Base-by-base conservation (phyloP, 2,113 vertebrate genomes). In the Nicator chloris region DNA sequence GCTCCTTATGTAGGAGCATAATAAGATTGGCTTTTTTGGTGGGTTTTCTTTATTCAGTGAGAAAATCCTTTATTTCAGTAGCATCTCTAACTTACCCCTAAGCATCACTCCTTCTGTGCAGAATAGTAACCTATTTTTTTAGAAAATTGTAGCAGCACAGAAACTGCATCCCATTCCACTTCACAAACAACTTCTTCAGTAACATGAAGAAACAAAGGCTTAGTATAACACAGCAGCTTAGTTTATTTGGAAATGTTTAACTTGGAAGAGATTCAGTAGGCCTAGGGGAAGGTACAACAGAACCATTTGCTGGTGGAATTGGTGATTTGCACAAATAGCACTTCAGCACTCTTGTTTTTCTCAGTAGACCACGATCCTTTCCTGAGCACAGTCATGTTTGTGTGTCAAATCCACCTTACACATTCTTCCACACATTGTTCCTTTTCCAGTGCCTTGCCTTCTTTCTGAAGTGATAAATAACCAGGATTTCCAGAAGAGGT, bases 181-280 rank as follows among this genome's bases (percentile, higher is more conserved):
- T 22, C 56, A 44, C 27, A 81, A 39, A 17, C 53, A 30, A 5
- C 33, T 65, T 35, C 24, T 53, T 82, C 18, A 64, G 15, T 65
- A 91, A 79, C 26, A 76, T 39, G 28, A 86, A 85, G 35, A 91
- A 89, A 77, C 70, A 47, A 35, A 56, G 31, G 9, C 61, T 65
- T 45, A 54, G 33, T 85, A 14, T 82, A 94, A 91, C 81, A 95
- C 87, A 94, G 87, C 70, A 95, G 93, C 54, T 95, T 91, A 76
- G 23, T 97, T 97, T 95, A 97, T 95, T 97, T 82, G 47, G 85
- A 73, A 94, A 79, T 0, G 15, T 82, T 86, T 51, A 49, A 76
- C 49, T 91, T 82, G 69, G 86, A 84, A 87, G 77, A 91, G 82
- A 86, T 69, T 91, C 63, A 63, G 56, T 66, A 51, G 73, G 60